Percentiles rank a stretch among this genome's conserved stretches.
These are phyloP conservation scores for Enteromius viviparus DNA, from an alignment of 2,797 vertebrate species.

Conservation along the genomic window DNA sequence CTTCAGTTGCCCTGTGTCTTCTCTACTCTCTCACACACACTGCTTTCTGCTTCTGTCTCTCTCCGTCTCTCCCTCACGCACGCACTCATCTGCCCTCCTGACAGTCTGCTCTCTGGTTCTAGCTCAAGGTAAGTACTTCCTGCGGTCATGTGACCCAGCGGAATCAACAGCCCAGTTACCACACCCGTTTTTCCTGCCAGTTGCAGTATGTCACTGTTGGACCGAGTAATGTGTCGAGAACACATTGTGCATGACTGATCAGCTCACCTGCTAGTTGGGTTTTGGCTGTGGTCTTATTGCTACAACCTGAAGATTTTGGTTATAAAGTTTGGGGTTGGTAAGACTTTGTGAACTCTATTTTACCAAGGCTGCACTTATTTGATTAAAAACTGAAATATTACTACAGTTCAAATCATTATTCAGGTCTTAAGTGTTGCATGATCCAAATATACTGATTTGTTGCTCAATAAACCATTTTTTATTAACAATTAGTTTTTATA, in stretches of 20 bases:
- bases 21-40: conserved; percentile 26
- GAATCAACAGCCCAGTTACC: conserved; percentile 7
- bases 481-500: neutral
- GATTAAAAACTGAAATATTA: neutral
- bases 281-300: conserved; percentile 20
- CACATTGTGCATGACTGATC: conserved; percentile 22
- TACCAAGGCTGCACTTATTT: neutral
- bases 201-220: neutral
- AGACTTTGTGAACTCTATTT: neutral
- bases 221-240: neutral
- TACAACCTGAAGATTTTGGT: neutral
- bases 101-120: conserved; percentile 76
- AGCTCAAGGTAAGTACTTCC: conserved; percentile 69
- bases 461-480: neutral
- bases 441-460: neutral
- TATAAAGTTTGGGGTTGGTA: neutral
- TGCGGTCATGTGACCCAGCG: conserved; percentile 6
- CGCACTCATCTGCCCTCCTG: conserved; percentile 65
- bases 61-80: conserved; percentile 61
- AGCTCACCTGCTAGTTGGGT: conserved; percentile 12
- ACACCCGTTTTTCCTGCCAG: neutral
- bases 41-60: conserved; percentile 58
- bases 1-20: conserved; percentile 18
- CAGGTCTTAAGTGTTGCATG: neutral
- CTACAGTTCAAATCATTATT: neutral